These are phyloP conservation scores for Melanchra persicariae DNA, from an alignment of 2,888 invertebrate genomes.

Conservation along the genomic window DNA sequence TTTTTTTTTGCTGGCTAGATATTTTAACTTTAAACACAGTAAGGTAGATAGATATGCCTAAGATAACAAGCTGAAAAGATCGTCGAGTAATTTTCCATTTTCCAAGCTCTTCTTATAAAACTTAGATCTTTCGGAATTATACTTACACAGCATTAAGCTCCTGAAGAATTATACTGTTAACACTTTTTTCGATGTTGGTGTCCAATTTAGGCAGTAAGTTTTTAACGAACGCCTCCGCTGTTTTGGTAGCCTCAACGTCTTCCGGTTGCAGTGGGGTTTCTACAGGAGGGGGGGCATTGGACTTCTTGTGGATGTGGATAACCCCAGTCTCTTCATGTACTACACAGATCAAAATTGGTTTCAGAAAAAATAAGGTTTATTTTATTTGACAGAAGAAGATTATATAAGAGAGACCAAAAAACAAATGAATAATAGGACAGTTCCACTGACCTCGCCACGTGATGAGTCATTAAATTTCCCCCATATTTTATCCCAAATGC, in stretches of 20 bases:
- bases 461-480: not conserved
- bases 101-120: not conserved
- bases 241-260: constrained; percentile 20
- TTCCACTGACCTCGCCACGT: not conserved
- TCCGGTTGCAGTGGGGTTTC: constrained; percentile 1
- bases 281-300: not conserved
- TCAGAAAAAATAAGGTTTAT: not conserved
- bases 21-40: not conserved
- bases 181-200: not conserved
- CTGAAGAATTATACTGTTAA: not conserved
- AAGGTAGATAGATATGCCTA: not conserved
- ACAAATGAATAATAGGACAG: not conserved
- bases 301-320: constrained; percentile 27
- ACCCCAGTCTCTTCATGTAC: constrained; percentile 25
- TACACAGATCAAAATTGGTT: not conserved
- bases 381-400: not conserved
- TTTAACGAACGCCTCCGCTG: not conserved
- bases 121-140: not conserved
- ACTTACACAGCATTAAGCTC: constrained; percentile 29
- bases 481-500: not conserved
- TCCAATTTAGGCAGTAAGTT: not conserved
- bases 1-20: not conserved
- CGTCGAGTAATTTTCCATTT: not conserved
- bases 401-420: not conserved
- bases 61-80: not conserved